These are phyloP conservation scores for Lonchura striata DNA, from an alignment of 2,113 vertebrate species.

Conservation along the genomic window DNA sequence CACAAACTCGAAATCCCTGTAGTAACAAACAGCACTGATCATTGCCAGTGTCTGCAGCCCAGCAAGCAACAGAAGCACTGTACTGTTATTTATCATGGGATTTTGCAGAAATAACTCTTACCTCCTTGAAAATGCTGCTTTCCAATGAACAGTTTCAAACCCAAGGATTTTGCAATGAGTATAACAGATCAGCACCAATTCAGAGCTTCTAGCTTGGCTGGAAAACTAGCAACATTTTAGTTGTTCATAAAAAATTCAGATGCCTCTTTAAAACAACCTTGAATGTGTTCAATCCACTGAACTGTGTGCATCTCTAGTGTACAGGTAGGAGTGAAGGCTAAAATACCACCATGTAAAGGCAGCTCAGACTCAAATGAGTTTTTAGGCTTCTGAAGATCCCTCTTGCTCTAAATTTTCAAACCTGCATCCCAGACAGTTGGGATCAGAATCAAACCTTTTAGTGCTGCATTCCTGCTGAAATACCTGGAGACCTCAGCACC, in stretches of 20 bases:
- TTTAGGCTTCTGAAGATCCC: neutral
- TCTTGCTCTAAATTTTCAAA: neutral
- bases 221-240: neutral
- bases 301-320: neutral
- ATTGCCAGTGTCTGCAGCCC: neutral
- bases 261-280: neutral
- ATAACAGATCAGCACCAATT: neutral
- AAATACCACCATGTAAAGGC: neutral
- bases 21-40: neutral
- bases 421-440: neutral
- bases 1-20: neutral
- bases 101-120: neutral
- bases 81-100: neutral
- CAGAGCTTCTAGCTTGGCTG: neutral
- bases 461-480: neutral
- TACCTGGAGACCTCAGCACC: neutral
- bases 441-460: neutral
- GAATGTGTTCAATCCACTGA: neutral
- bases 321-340: neutral
- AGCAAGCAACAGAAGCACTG: neutral
- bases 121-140: neutral
- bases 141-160: neutral
- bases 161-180: neutral
- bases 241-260: neutral
- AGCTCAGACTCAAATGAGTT: neutral